These are phyloP conservation scores for Anthopleura xanthogrammica DNA, from an alignment of 92 coral and sea anemone species.

Conservation along the genomic window DNA sequence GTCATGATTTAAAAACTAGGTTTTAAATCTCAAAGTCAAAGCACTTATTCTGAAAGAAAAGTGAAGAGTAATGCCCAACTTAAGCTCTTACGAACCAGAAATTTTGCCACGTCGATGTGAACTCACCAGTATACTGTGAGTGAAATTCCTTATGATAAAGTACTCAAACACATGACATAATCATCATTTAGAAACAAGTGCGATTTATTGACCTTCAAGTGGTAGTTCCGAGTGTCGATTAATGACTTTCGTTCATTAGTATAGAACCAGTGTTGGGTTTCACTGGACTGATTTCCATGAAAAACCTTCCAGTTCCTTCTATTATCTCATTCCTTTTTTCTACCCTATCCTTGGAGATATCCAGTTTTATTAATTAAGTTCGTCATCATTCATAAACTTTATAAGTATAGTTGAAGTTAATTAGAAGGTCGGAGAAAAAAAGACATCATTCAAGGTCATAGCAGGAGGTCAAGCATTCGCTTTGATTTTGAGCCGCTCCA, in stretches of 20 bases:
- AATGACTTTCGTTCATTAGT: not conserved
- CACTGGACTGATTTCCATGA: not conserved
- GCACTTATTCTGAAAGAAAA: not conserved
- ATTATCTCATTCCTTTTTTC: not conserved
- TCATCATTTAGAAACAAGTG: not conserved
- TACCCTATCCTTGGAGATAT: too few species aligned
- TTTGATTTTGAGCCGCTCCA: not conserved
- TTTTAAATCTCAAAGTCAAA: not conserved
- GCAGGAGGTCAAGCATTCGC: conserved; percentile 2
- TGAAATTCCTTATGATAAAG: not conserved
- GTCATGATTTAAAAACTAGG: not conserved
- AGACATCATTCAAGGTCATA: not conserved
- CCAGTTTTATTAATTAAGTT: not conserved
- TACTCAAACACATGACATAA: not conserved
- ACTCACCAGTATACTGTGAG: not conserved
- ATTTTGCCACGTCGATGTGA: not conserved
- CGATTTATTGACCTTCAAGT: not conserved
- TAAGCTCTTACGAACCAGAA: conserved; percentile 1
- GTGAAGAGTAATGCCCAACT: not conserved
- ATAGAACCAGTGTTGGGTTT: not conserved
- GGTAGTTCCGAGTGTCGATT: not conserved
- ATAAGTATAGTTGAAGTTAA: not conserved
- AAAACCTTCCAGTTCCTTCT: not conserved
- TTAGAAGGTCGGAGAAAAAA: not conserved
- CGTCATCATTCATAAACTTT: not conserved